Base-by-base conservation (phyloP, 2,797 vertebrate genomes). In the Anabas testudineus region DNA sequence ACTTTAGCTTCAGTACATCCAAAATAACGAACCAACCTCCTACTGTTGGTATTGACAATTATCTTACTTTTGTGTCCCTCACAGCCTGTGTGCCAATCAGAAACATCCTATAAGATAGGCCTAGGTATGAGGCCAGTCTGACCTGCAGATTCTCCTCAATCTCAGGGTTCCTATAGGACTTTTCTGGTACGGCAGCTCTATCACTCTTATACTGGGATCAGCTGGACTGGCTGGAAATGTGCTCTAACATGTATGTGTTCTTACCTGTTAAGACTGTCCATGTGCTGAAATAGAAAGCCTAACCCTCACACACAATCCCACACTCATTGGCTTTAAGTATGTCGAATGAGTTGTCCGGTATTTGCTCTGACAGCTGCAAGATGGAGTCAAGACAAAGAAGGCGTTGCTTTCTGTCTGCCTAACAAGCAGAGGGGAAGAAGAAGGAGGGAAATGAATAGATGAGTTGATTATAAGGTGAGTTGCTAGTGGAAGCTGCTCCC, bases 151-250 rank as follows among this genome's bases (percentile, higher is more conserved):
- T 79, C 67, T 80, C 55, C 64, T 41, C 61, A 61, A 78, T 89
- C 88, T 90, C 90, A 87, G 90, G 88, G 67, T 74, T 92, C 78
- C 78, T 91, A 87, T 88, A 88, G 90, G 88, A 91, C 85, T 69
- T 87, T 83, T 90, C 83, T 88, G 86, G 66, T 79, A 49, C 13
- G 47, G 81, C 81, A 21, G 43, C 66, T 87, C 67, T 67, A 0
- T 57, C 61, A 55, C 71, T 74, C 36, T 55, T 16, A 57, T 19
- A 4, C 66, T 63, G 52, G 64, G 53, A 72, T 71, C 74, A 65
- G 71, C 68, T 66, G 63, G 58, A 47, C 56, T 58, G 62, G 71
- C 58, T 74, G 74, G 56, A 59, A 54, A 58, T 79, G 62, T 66
- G 63, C 55, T 74, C 56, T 76, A 68, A 74, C 48, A 46, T 82